These are phyloP conservation scores for Cryptus armator DNA, from an alignment of 2,888 invertebrate genomes.

Conservation along the genomic window DNA sequence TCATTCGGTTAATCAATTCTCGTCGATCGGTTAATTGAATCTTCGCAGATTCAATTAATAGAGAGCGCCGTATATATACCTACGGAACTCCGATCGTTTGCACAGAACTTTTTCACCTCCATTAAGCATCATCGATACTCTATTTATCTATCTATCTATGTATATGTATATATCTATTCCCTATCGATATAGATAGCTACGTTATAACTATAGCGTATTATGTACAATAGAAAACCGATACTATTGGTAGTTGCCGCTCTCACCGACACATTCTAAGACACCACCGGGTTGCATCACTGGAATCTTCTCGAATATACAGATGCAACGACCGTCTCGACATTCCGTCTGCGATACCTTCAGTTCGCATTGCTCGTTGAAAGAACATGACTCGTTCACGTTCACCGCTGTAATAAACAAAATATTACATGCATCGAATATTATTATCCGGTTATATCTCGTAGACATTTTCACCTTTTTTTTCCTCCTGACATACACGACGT, in stretches of 20 bases:
- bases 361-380: conserved; percentile 95
- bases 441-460: neutral
- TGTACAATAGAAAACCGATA: conserved; percentile 22
- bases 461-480: neutral
- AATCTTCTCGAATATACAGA: conserved; percentile 92
- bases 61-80: neutral
- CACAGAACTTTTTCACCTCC: neutral
- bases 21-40: conserved; percentile 16
- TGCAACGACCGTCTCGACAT: conserved; percentile 92
- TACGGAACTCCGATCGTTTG: conserved; percentile 13
- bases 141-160: neutral
- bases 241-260: conserved; percentile 72
- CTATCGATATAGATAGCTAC: neutral
- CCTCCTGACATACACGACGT: neutral
- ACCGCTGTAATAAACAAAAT: conserved; percentile 88
- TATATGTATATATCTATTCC: neutral
- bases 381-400: conserved; percentile 93
- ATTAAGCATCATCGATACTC: neutral
- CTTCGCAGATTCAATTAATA: conserved; percentile 1
- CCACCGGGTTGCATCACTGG: conserved; percentile 91
- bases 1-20: conserved; percentile 32
- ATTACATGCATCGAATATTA: neutral
- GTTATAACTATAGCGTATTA: neutral
- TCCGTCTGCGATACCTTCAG: conserved; percentile 90
- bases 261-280: conserved; percentile 91